phyloP scores from a whole-genome alignment of 53 echinoderm and acorn worm genomes.

The Glandiceps talaboti region DNA sequence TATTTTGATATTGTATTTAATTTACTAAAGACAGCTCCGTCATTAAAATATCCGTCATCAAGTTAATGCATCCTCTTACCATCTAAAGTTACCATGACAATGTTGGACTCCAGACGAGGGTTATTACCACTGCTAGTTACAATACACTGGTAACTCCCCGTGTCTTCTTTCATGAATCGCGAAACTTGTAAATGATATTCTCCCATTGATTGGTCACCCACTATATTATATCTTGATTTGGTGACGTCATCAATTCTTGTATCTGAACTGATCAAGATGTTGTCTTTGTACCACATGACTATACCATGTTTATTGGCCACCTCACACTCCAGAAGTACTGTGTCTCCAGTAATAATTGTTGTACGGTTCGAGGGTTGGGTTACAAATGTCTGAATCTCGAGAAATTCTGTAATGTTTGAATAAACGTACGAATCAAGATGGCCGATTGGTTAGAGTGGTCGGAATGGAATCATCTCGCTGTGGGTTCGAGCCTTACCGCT shows the following conservation, averaged over 20 bases:
- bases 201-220: not conserved
- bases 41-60: too few relatives aligned
- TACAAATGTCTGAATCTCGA: not conserved
- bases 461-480: too few relatives aligned
- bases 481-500: too few relatives aligned
- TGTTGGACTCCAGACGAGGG: not conserved
- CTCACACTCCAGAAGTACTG: not conserved
- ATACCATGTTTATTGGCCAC: not conserved
- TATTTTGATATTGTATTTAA: too few relatives aligned
- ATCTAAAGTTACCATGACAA: not conserved
- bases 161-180: not conserved
- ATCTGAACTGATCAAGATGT: not conserved
- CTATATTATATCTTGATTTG: not conserved
- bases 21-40: too few relatives aligned
- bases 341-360: not conserved
- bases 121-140: not conserved
- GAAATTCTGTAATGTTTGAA: not conserved
- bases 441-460: too few relatives aligned
- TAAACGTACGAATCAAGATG: too few relatives aligned
- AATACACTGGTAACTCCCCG: not conserved
- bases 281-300: not conserved
- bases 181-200: not conserved
- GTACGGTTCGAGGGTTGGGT: not conserved
- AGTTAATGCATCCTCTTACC: too few relatives aligned
- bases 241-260: not conserved